A percentile compares a stretch with the other conserved stretches of the same genome.
phyloP scores from a whole-genome alignment of 2,797 vertebrate species.

The Chiloscyllium punctatum region DNA sequence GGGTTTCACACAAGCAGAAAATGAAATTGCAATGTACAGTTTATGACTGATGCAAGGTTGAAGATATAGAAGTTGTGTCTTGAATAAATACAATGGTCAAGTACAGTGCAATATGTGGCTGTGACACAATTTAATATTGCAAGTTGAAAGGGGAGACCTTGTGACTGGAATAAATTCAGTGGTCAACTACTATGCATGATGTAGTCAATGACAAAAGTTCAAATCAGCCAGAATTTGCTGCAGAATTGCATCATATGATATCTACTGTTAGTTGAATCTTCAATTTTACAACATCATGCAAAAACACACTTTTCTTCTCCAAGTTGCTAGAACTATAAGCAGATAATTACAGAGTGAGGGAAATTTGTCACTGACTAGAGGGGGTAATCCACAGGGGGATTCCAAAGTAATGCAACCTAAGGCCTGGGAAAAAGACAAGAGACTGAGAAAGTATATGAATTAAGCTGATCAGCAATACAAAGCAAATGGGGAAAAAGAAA shows the following conservation, averaged over 20 bases:
- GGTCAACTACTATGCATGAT: neutral
- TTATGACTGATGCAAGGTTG: conserved; percentile 3
- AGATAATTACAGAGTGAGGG: neutral
- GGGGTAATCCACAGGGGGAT: neutral
- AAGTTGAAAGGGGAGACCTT: neutral
- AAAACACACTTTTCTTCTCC: neutral
- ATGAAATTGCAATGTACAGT: neutral
- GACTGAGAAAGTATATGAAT: neutral
- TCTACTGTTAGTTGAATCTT: neutral
- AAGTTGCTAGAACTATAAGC: neutral
- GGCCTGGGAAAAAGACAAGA: neutral
- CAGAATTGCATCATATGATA: neutral
- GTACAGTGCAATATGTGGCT: neutral
- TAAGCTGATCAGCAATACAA: neutral
- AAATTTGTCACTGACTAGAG: neutral
- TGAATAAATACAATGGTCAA: conserved; percentile 27
- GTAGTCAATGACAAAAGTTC: neutral
- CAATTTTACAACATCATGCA: neutral
- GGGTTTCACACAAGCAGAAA: neutral
- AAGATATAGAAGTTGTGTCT: conserved; percentile 28
- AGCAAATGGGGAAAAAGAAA: neutral
- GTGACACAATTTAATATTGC: conserved; percentile 20
- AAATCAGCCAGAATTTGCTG: neutral
- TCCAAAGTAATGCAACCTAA: neutral
- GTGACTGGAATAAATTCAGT: conserved; percentile 5